Evolutionary conservation across 2,113 vertebrate genomes (phyloP).

Genomic region (Rana temporaria): DNA sequence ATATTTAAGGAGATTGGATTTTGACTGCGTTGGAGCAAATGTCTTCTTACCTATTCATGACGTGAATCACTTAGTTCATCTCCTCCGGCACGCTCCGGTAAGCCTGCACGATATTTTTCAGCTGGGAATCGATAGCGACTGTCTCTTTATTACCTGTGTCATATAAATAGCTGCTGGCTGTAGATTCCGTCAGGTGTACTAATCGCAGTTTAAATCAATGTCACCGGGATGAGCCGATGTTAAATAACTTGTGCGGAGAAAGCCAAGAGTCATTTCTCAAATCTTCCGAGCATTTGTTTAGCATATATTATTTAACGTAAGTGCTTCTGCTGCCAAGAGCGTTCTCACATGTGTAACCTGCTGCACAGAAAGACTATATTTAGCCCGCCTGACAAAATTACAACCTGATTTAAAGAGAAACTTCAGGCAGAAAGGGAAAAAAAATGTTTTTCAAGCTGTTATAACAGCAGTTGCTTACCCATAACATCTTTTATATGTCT

Average conservation of each 20-base stretch:
- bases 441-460: too few relatives aligned
- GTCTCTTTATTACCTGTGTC: slow-evolving; percentile 19
- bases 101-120: slow-evolving; percentile 35
- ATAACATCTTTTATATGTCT: too few relatives aligned
- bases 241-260: slow-evolving; percentile 50
- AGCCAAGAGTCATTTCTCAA: slow-evolving; percentile 43
- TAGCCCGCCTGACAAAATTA: neutral
- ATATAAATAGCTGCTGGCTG: slow-evolving; percentile 2
- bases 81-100: slow-evolving; percentile 24
- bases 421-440: too few relatives aligned
- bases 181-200: neutral
- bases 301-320: slow-evolving; percentile 65
- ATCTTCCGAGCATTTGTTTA: slow-evolving; percentile 55
- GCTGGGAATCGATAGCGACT: slow-evolving; percentile 19
- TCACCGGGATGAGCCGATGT: slow-evolving; percentile 45
- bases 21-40: slow-evolving; percentile 11
- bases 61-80: slow-evolving; percentile 23
- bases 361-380: neutral
- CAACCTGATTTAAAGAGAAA: too few relatives aligned
- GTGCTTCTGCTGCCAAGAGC: slow-evolving; percentile 56
- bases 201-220: slow-evolving; percentile 53
- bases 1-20: slow-evolving; percentile 15
- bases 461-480: too few relatives aligned
- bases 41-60: slow-evolving; percentile 13
- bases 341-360: slow-evolving; percentile 59